Percentiles rank a stretch among this genome's conserved stretches.
Conservation (phyloP, 2,888 invertebrate genomes). For the Auanema freiburgensis region DNA sequence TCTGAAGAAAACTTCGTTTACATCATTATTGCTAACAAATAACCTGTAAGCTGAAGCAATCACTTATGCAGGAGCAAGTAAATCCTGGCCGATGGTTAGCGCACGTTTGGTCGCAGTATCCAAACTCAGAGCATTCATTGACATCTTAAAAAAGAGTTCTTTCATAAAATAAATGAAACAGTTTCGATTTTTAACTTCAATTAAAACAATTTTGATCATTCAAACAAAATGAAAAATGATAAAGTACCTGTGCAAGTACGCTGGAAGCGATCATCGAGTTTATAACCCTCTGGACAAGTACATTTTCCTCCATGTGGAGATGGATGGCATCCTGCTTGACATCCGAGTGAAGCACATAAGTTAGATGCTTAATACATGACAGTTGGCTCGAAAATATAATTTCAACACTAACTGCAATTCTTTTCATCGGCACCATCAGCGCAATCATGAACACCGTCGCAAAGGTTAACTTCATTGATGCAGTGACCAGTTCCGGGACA, state of each 20-base stretch:
- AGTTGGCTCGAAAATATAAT: background rate
- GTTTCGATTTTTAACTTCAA: background rate
- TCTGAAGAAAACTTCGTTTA: constrained; percentile 14
- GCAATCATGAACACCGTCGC: constrained; percentile 94
- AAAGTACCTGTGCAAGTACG: constrained; percentile 78
- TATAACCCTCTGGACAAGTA: constrained; percentile 82
- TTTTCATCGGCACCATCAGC: constrained; percentile 89
- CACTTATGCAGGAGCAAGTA: constrained; percentile 62
- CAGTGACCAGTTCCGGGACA: constrained; percentile 75
- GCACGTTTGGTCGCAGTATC: constrained; percentile 86
- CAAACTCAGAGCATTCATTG: constrained; percentile 74
- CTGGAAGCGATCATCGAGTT: constrained; percentile 78
- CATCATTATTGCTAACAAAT: background rate
- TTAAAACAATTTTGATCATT: background rate
- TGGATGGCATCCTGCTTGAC: constrained; percentile 87
- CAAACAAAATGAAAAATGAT: background rate
- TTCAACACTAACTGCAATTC: constrained; percentile 52
- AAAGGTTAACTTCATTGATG: constrained; percentile 89
- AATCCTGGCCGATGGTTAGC: constrained; percentile 82
- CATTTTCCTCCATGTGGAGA: constrained; percentile 77
- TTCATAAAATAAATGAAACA: constrained; percentile 2
- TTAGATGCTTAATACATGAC: constrained; percentile 73
- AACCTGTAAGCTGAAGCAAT: constrained; percentile 52
- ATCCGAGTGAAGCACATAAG: constrained; percentile 81
- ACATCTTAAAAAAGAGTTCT: constrained; percentile 72